phyloP scores from a whole-genome alignment of 2,888 invertebrate genomes.

The Gari tellinella region DNA sequence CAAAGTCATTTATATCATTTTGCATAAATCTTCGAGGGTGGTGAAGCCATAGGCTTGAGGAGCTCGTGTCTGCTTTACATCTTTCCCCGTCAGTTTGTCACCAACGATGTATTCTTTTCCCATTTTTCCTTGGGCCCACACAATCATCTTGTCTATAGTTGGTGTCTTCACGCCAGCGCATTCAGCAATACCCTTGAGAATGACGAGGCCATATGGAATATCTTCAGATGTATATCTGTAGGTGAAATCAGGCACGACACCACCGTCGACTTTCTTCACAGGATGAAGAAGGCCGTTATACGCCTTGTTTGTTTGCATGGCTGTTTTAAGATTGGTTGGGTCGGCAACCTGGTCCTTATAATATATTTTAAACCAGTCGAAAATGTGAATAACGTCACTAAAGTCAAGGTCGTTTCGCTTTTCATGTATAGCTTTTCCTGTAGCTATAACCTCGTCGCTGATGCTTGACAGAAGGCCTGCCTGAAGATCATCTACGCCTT shows the following conservation, averaged over 20 bases:
- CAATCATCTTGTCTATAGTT: slow-evolving; percentile 67
- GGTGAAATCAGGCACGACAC: slow-evolving; percentile 70
- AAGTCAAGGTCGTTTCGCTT: slow-evolving; percentile 62
- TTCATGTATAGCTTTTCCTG: slow-evolving; percentile 65
- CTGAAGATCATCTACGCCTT: slow-evolving; percentile 70
- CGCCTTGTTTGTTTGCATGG: slow-evolving; percentile 69
- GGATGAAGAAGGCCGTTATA: slow-evolving; percentile 72
- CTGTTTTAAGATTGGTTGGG: slow-evolving; percentile 51
- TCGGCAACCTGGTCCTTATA: slow-evolving; percentile 68
- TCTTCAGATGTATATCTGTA: slow-evolving; percentile 75
- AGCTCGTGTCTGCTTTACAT: slow-evolving; percentile 65
- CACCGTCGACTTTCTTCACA: slow-evolving; percentile 62
- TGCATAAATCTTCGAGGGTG: slow-evolving; percentile 64
- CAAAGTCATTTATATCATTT: not conserved
- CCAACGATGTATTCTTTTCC: slow-evolving; percentile 72
- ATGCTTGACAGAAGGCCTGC: slow-evolving; percentile 66
- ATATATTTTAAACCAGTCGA: slow-evolving; percentile 69
- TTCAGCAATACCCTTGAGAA: slow-evolving; percentile 72
- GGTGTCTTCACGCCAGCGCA: slow-evolving; percentile 72
- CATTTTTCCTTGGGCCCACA: slow-evolving; percentile 72
- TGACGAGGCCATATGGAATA: slow-evolving; percentile 72
- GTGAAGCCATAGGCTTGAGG: slow-evolving; percentile 73
- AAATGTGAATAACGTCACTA: slow-evolving; percentile 67
- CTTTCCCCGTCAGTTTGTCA: slow-evolving; percentile 66
- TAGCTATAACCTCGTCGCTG: slow-evolving; percentile 71